Percentiles rank a stretch among this genome's conserved stretches.
These are phyloP conservation scores for Glaucopsyche alexis DNA, from an alignment of 2,888 invertebrate species.

Conservation along the genomic window DNA sequence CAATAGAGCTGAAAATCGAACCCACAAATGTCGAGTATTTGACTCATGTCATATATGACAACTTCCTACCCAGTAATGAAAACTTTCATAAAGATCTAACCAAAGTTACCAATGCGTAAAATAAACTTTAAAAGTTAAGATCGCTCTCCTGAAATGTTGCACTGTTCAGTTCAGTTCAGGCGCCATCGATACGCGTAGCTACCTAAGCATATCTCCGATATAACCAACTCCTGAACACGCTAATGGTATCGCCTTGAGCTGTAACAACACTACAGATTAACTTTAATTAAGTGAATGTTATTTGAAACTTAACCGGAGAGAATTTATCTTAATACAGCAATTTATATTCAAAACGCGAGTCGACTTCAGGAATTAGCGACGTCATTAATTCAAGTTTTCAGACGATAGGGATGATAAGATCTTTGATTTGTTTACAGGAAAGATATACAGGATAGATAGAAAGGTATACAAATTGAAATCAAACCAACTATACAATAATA, in stretches of 20 bases:
- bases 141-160: too few species aligned
- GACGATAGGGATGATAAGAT: conserved; percentile 17
- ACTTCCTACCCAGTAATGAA: too few species aligned
- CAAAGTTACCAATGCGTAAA: too few species aligned
- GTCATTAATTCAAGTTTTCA: conserved; percentile 27
- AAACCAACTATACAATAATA: not conserved
- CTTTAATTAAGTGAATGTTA: conserved; percentile 75
- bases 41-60: too few species aligned
- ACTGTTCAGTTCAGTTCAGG: too few species aligned
- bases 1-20: too few species aligned
- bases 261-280: conserved; percentile 66
- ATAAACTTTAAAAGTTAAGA: too few species aligned
- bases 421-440: conserved; percentile 16
- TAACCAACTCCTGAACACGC: conserved; percentile 47
- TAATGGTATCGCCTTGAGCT: conserved; percentile 67
- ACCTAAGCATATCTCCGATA: not conserved
- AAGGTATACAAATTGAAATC: not conserved
- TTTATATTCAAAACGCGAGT: conserved; percentile 30
- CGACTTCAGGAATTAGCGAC: conserved; percentile 25
- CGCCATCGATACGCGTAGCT: too few species aligned
- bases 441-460: too few species aligned
- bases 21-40: too few species aligned
- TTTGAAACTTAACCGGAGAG: conserved; percentile 61
- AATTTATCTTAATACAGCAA: conserved; percentile 50
- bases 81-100: too few species aligned